Percentiles rank a stretch among this genome's conserved stretches.
Evolutionary conservation across 2,888 invertebrate genomes (phyloP).

Genomic region (Nemotelus pantherinus): DNA sequence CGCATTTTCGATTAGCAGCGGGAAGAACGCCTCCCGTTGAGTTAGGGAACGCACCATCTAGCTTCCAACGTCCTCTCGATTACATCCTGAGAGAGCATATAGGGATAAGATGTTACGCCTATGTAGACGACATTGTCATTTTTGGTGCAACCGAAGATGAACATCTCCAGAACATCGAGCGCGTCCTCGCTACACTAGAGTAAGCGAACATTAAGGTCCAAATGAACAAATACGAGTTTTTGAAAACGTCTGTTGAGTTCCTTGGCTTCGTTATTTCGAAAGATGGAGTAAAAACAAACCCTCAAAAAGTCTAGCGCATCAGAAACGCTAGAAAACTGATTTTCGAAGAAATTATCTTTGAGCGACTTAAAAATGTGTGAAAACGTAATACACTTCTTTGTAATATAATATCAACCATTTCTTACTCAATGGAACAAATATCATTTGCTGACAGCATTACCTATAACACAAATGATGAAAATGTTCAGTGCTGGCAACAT

Average conservation of each 20-base stretch:
- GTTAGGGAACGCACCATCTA: slow-evolving; percentile 1
- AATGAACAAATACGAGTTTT: slow-evolving; percentile 28
- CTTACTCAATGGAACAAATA: no score
- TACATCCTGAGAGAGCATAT: slow-evolving; percentile 12
- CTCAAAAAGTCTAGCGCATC: slow-evolving; percentile 16
- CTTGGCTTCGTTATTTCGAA: background rate
- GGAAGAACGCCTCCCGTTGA: background rate
- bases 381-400: no score
- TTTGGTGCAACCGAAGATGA: background rate
- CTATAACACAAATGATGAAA: no score
- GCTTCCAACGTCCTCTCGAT: background rate
- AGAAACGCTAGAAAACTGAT: no score
- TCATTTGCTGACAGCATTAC: no score
- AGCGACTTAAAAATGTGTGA: no score
- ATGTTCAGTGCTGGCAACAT: no score
- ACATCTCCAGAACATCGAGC: background rate
- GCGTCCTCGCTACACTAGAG: slow-evolving; percentile 46
- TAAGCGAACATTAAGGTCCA: background rate
- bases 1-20: background rate
- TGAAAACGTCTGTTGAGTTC: background rate
- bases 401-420: no score
- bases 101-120: slow-evolving; percentile 12
- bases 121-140: background rate
- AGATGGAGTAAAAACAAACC: slow-evolving; percentile 5
- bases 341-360: no score